Percentiles rank a stretch among this genome's conserved stretches.
phyloP scores from a whole-genome alignment of 2,797 vertebrate species.

The Tangara arthus region DNA sequence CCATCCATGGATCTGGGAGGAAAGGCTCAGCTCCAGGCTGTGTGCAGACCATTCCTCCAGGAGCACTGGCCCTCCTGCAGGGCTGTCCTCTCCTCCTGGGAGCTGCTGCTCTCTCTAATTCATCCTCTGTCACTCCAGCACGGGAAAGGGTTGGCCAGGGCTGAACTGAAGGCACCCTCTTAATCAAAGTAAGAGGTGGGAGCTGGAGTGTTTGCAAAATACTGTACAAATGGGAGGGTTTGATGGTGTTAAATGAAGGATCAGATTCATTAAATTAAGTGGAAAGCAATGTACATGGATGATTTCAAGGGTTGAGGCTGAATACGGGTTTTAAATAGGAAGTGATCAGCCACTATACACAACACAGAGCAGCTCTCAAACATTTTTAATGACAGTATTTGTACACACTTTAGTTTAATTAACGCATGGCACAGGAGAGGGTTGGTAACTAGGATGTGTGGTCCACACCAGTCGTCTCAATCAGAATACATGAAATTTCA shows the following conservation, averaged over 20 bases:
- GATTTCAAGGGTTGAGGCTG: conserved; percentile 59
- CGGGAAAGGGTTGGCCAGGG: neutral
- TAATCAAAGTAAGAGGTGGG: conserved; percentile 34
- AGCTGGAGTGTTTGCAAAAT: conserved; percentile 47
- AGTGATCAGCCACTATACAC: conserved; percentile 41
- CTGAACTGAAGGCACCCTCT: conserved; percentile 6
- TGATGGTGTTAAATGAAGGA: conserved; percentile 55
- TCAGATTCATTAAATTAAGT: conserved; percentile 68
- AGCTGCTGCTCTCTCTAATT: neutral
- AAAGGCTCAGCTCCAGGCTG: neutral
- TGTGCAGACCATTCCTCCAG: neutral
- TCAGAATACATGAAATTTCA: conserved; percentile 36
- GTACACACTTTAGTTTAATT: conserved; percentile 62
- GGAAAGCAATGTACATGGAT: conserved; percentile 52
- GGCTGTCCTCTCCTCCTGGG: neutral
- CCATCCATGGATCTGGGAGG: neutral
- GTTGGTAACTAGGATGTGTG: conserved; percentile 47
- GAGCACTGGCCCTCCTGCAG: neutral
- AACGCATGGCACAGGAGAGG: conserved; percentile 52
- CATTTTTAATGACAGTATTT: conserved; percentile 62
- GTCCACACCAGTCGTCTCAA: conserved; percentile 34
- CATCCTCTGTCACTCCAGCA: neutral
- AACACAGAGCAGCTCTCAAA: conserved; percentile 58
- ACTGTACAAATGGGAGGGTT: conserved; percentile 36
- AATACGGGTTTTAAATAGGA: conserved; percentile 52